Evolutionary conservation across 2,888 invertebrate genomes (phyloP).

Genomic region (Eurytoma californica): DNA sequence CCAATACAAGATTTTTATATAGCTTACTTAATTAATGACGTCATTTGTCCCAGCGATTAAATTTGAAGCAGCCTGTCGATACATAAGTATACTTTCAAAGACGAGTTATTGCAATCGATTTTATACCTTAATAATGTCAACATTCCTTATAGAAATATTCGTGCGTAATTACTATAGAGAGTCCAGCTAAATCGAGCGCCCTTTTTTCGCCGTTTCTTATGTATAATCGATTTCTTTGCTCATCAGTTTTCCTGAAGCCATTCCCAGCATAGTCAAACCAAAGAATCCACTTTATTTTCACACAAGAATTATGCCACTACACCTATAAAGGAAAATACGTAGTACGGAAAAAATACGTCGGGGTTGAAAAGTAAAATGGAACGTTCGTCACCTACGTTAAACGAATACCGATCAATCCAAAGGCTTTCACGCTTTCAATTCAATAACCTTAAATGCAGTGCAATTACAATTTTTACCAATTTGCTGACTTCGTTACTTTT

Average conservation of each 20-base stretch:
- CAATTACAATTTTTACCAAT: conserved; percentile 37
- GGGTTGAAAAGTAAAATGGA: conserved; percentile 18
- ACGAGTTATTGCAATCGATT: conserved; percentile 61
- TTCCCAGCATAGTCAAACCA: conserved; percentile 34
- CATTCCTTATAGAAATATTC: conserved; percentile 58
- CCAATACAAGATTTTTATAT: conserved; percentile 35
- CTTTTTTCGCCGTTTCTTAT: conserved; percentile 33
- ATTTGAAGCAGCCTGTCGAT: conserved; percentile 55
- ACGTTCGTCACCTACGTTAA: conserved; percentile 37
- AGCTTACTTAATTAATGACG: conserved; percentile 33
- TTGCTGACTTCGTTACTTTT: conserved; percentile 31
- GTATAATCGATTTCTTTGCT: conserved; percentile 45
- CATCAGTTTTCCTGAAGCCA: conserved; percentile 37
- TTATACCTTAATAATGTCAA: conserved; percentile 60
- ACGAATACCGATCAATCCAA: conserved; percentile 42
- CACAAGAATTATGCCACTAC: conserved; percentile 38
- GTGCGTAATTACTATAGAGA: conserved; percentile 56
- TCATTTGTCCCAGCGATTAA: conserved; percentile 48
- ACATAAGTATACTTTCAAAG: conserved; percentile 63
- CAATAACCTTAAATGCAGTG: conserved; percentile 40
- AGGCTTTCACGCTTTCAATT: conserved; percentile 54
- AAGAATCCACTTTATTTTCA: conserved; percentile 21
- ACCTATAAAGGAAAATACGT: conserved; percentile 41
- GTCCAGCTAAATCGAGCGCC: conserved; percentile 53
- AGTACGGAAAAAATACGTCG: conserved; percentile 20